A percentile compares a stretch with the other conserved stretches of the same genome.
phyloP scores from a whole-genome alignment of 2,888 invertebrate species.

The Caenorhabditis becei region DNA sequence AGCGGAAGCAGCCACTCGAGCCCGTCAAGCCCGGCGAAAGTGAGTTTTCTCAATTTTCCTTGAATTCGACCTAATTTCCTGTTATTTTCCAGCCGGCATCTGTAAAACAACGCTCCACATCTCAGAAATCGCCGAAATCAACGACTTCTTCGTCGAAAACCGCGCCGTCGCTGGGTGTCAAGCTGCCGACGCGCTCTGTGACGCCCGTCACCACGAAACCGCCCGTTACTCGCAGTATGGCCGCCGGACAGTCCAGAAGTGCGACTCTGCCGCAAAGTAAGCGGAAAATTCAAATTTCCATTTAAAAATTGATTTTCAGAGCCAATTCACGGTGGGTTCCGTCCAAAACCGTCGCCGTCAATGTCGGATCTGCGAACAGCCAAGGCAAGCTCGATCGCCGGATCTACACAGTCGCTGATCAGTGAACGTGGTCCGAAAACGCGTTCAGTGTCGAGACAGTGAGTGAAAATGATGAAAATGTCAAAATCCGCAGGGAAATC shows the following conservation, averaged over 20 bases:
- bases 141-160: slow-evolving; percentile 15
- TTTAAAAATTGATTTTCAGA: slow-evolving; percentile 7
- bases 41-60: not conserved
- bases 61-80: not conserved
- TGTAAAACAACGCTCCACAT: slow-evolving; percentile 41
- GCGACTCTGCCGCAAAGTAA: slow-evolving; percentile 16
- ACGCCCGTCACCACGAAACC: slow-evolving; percentile 49
- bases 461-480: not conserved
- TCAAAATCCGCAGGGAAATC: not conserved
- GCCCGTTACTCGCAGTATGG: slow-evolving; percentile 5
- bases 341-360: slow-evolving; percentile 56
- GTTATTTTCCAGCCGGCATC: slow-evolving; percentile 32
- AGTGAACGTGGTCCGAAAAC: slow-evolving; percentile 47
- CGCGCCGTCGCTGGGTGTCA: not conserved
- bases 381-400: slow-evolving; percentile 35
- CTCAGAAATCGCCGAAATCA: slow-evolving; percentile 45
- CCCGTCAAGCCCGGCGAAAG: slow-evolving; percentile 44
- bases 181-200: slow-evolving; percentile 25
- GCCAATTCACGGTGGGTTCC: slow-evolving; percentile 21
- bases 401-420: slow-evolving; percentile 45
- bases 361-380: slow-evolving; percentile 50
- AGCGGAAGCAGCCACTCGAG: slow-evolving; percentile 54
- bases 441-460: slow-evolving; percentile 38
- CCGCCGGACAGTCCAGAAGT: slow-evolving; percentile 24
- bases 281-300: not conserved